Conservation (phyloP, 1,140 invertebrate genomes). For the Lutraria rhynchaena region DNA sequence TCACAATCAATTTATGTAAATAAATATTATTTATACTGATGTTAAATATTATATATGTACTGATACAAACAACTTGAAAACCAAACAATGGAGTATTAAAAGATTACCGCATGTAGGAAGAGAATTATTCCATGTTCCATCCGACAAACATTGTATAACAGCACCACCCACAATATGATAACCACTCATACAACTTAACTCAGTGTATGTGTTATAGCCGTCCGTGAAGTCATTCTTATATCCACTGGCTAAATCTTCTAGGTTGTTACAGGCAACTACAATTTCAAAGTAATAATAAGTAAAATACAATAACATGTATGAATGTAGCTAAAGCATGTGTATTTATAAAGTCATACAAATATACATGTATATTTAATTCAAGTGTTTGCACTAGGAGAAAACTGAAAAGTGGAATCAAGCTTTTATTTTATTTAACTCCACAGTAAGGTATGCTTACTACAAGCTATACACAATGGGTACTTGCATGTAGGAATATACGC, state of each 20-base stretch:
- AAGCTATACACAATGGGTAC: too few relatives aligned
- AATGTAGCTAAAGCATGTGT: background rate
- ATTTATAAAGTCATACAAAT: background rate
- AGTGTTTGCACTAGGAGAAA: too few relatives aligned
- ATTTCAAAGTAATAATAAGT: background rate
- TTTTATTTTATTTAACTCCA: too few relatives aligned
- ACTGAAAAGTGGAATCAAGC: too few relatives aligned
- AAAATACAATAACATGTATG: background rate
- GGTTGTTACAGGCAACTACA: constrained; percentile 12
- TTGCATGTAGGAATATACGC: too few relatives aligned
- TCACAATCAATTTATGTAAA: too few relatives aligned
- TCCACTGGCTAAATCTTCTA: constrained; percentile 8
- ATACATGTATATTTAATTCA: too few relatives aligned
- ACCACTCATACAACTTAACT: constrained; percentile 5
- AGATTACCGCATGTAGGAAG: constrained; percentile 25
- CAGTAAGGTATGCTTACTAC: too few relatives aligned
- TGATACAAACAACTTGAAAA: too few relatives aligned
- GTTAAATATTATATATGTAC: too few relatives aligned
- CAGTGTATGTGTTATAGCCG: background rate
- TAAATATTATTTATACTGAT: too few relatives aligned
- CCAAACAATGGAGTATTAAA: background rate
- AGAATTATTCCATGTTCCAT: constrained; percentile 46
- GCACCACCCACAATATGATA: constrained; percentile 35
- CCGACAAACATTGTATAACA: constrained; percentile 10
- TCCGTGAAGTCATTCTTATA: background rate